Evolutionary conservation across 2,113 vertebrate genomes (phyloP).

Genomic region (Siniperca chuatsi): DNA sequence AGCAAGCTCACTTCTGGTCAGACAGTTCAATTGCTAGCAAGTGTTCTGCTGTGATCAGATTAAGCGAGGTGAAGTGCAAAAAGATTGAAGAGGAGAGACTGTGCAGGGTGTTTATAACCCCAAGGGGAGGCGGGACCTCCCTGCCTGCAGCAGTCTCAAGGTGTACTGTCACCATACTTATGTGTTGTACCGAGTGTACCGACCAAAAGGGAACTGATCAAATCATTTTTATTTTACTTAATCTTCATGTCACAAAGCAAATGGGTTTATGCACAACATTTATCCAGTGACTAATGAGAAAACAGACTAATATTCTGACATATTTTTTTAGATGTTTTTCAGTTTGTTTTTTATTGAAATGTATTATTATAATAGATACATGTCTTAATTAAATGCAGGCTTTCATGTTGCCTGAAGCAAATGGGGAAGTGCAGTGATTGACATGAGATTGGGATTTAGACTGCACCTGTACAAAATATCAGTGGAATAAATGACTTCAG

Average conservation of each 20-base stretch:
- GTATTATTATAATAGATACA: conserved; percentile 35
- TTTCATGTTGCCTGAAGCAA: conserved; percentile 11
- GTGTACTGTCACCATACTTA: too few species aligned
- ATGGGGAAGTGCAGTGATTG: conserved; percentile 41
- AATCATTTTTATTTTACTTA: background rate
- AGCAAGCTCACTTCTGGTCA: background rate
- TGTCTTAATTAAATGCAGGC: conserved; percentile 30
- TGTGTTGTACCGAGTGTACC: too few species aligned
- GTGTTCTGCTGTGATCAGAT: background rate
- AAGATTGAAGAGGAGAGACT: background rate
- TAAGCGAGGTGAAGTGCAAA: background rate
- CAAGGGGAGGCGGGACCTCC: too few species aligned
- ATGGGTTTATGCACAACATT: background rate
- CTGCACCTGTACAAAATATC: conserved; percentile 20
- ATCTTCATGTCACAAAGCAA: background rate
- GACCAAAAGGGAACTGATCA: too few species aligned
- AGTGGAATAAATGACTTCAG: conserved; percentile 11
- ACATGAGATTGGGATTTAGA: conserved; percentile 21
- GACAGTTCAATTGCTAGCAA: background rate
- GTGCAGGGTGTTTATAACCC: too few species aligned
- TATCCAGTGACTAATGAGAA: conserved; percentile 12
- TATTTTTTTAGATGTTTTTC: conserved; percentile 1
- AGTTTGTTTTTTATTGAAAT: background rate
- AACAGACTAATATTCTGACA: background rate
- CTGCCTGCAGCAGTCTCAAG: too few species aligned